These are phyloP conservation scores for Oncopeltus fasciatus DNA, from an alignment of 1,140 invertebrate genomes.

Conservation along the genomic window DNA sequence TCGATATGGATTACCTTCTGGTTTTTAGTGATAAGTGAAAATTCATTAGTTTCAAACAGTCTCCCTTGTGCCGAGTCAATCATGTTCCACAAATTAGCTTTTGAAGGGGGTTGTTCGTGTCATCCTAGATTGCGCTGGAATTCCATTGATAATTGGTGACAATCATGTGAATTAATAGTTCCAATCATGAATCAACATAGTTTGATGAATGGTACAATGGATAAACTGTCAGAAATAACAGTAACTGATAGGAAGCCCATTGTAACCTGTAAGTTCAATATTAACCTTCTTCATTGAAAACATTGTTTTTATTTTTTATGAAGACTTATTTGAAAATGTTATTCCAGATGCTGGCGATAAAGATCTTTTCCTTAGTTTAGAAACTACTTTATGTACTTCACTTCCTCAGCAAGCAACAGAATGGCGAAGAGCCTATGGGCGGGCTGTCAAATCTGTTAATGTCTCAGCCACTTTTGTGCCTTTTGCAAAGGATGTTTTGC, in stretches of 20 bases:
- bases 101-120: not conserved
- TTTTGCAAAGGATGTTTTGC: constrained; percentile 54
- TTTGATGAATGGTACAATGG: constrained; percentile 2
- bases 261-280: constrained; percentile 37
- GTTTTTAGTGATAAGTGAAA: too few species aligned
- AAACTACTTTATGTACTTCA: constrained; percentile 55
- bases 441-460: constrained; percentile 66
- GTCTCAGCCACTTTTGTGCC: constrained; percentile 72
- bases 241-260: constrained; percentile 39
- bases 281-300: constrained; percentile 21
- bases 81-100: too few species aligned
- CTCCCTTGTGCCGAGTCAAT: too few species aligned
- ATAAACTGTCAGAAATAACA: constrained; percentile 25
- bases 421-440: constrained; percentile 73
- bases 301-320: constrained; percentile 13
- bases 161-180: not conserved
- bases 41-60: too few species aligned
- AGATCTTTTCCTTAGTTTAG: constrained; percentile 68
- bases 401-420: constrained; percentile 75
- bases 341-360: constrained; percentile 71
- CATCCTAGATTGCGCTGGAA: not conserved
- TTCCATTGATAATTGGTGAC: not conserved
- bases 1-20: not conserved
- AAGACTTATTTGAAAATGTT: constrained; percentile 24
- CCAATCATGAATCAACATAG: not conserved